Conservation (phyloP, 1,140 invertebrate genomes). For the Drosophila auraria region DNA sequence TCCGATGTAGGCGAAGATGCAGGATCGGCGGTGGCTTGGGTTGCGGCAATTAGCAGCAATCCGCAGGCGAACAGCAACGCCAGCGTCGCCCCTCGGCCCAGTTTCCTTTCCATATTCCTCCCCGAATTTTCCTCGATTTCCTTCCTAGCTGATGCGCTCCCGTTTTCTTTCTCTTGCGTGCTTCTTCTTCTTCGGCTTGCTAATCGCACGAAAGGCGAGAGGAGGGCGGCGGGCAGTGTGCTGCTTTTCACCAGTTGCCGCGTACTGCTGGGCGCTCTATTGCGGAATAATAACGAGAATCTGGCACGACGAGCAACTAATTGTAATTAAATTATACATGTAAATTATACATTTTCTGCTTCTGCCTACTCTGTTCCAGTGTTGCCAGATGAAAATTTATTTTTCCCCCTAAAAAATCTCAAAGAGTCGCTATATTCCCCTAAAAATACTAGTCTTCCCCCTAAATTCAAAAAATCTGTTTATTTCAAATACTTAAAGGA, state of each 20-base stretch:
- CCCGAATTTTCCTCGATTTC: conserved; percentile 29
- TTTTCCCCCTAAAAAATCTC: too few species aligned
- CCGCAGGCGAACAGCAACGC: conserved; percentile 55
- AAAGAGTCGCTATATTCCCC: too few species aligned
- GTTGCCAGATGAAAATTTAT: neutral
- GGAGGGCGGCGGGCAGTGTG: conserved; percentile 23
- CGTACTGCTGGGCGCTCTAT: conserved; percentile 40
- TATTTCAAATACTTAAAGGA: conserved; percentile 14
- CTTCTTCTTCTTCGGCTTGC: conserved; percentile 17
- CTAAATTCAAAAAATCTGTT: too few species aligned
- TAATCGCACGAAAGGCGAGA: conserved; percentile 18
- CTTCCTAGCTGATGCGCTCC: conserved; percentile 25
- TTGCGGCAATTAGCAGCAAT: conserved; percentile 23
- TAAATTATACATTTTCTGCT: conserved; percentile 68
- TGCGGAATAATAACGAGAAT: conserved; percentile 57
- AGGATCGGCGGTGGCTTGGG: conserved; percentile 14
- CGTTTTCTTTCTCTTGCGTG: conserved; percentile 39
- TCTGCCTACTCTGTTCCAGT: conserved; percentile 56
- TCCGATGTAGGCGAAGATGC: conserved; percentile 14
- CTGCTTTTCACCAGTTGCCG: conserved; percentile 58
- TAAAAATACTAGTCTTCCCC: too few species aligned
- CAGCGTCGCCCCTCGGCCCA: conserved; percentile 58
- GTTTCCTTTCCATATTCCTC: conserved; percentile 62
- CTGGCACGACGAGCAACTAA: conserved; percentile 71
- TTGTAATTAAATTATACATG: conserved; percentile 73